These are phyloP conservation scores for Amblyjoppa fuscipennis DNA, from an alignment of 2,888 invertebrate species.

Conservation along the genomic window DNA sequence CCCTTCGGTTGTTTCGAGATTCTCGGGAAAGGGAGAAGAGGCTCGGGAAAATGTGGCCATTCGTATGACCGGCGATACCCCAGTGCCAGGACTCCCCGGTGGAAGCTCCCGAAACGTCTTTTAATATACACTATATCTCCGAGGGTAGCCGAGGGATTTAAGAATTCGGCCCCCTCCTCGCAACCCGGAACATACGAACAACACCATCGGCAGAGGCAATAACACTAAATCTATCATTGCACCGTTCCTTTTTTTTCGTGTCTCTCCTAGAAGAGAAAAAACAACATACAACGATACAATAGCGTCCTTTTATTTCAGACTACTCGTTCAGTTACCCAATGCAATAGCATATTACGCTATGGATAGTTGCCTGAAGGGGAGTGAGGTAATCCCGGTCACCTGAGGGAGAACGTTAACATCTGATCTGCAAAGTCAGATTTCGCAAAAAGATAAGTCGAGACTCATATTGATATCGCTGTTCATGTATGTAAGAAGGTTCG, in stretches of 20 bases:
- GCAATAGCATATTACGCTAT: not conserved
- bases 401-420: not conserved
- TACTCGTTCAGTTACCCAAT: not conserved
- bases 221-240: slow-evolving; percentile 66
- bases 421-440: not conserved
- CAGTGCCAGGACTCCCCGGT: slow-evolving; percentile 72
- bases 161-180: slow-evolving; percentile 62
- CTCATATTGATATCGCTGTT: not conserved
- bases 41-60: slow-evolving; percentile 83
- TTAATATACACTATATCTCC: slow-evolving; percentile 85
- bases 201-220: slow-evolving; percentile 47
- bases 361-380: not conserved
- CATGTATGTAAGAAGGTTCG: not conserved
- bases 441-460: not conserved
- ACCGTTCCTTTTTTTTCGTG: slow-evolving; percentile 30
- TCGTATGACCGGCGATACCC: slow-evolving; percentile 84
- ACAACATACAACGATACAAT: slow-evolving; percentile 42
- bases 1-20: slow-evolving; percentile 71
- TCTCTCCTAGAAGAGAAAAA: not conserved
- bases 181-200: slow-evolving; percentile 36
- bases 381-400: not conserved
- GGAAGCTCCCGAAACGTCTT: slow-evolving; percentile 82
- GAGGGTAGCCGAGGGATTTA: slow-evolving; percentile 78
- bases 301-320: not conserved
- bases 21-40: slow-evolving; percentile 69